Conservation (phyloP, 2,797 vertebrate species). For the Ceryle rudis region DNA sequence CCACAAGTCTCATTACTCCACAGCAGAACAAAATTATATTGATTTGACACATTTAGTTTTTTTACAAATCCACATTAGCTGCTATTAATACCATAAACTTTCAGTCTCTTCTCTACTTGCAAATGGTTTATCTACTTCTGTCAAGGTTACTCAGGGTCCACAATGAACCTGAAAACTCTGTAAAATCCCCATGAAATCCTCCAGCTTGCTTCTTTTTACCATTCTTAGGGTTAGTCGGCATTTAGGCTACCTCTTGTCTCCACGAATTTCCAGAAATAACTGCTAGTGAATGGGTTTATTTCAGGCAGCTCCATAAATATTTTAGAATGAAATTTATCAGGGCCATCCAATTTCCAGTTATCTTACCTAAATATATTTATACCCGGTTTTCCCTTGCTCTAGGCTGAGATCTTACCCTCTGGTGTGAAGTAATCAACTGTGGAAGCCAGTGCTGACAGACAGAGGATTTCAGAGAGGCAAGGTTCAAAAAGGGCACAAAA, state of each 20-base stretch:
- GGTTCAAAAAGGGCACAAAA: background rate
- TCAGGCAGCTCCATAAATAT: background rate
- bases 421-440: background rate
- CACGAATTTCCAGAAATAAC: background rate
- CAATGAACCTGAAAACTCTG: background rate
- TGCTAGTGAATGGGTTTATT: background rate
- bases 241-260: background rate
- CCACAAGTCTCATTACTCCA: background rate
- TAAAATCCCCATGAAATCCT: background rate
- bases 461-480: background rate
- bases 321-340: background rate
- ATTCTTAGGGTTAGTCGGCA: background rate
- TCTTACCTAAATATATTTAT: background rate
- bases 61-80: background rate
- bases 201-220: background rate
- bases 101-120: background rate
- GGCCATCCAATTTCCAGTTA: background rate
- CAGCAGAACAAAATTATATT: background rate
- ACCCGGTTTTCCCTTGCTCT: background rate
- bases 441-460: background rate
- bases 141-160: background rate
- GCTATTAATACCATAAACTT: background rate
- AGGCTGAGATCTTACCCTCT: background rate
- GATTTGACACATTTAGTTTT: background rate
- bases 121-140: background rate